Base-by-base conservation (phyloP, 2,888 invertebrate genomes). In the Lasius fuliginosus region DNA sequence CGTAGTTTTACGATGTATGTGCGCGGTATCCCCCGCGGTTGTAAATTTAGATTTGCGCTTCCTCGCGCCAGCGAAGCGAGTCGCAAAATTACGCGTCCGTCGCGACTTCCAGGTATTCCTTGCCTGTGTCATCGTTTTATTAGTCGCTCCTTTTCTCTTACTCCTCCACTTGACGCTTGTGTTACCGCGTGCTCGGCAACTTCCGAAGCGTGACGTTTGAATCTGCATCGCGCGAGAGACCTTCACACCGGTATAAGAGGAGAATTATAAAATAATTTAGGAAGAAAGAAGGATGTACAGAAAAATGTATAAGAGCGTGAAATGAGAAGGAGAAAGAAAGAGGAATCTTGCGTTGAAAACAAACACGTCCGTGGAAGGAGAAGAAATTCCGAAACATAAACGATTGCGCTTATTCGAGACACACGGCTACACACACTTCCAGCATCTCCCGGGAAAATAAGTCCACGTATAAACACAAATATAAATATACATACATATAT, bases 71-170 rank as follows among this genome's bases (percentile, higher is more conserved):
- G 11, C 18, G 33, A 30, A 30, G 40, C 53, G 67, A 15, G 15
- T 46, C 58, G 15, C n/a, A 5, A 69, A 69, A 69, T 69, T 69
- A 53, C 33, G 11, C 49, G 33, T 5, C 49, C 30, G n/a, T 33
- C n/a, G 36, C 77, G 58, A 69, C 33, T 67, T 77, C 68, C 42
- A 42, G 30, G 68, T 77, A 58, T 23, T 56, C 33, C 8, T 12
- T 15, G 36, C 2, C 36, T 56, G 40, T 77, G 40, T 77, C 77
- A 42, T 77, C n/a, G 5, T 42, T 68, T 68, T 40, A 53, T 36
- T 40, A 36, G 53, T 12, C 15, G 30, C 30, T 33, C 36, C 6
- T 49, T n/a, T 49, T 56, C 27, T 27, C 36, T 23, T 40, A 36
- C 36, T 18, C 15, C 8, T 40, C 1, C n/a, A 49, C 6, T 18